Percentiles rank a stretch among this genome's conserved stretches.
Conservation (phyloP, 2,113 vertebrate genomes). For the Alces alces region DNA sequence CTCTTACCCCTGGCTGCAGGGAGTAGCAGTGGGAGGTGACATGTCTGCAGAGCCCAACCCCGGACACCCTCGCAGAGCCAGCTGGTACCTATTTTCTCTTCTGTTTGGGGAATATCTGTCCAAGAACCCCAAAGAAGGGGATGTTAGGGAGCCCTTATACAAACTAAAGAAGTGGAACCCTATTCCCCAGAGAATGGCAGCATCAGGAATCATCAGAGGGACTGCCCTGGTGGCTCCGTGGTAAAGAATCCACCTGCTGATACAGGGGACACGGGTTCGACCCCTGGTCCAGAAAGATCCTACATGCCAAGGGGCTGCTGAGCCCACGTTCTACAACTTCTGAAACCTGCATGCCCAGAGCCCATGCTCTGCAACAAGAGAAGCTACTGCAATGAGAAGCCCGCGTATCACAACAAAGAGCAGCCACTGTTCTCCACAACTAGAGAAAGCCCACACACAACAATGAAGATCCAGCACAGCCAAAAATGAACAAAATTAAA, state of each 20-base stretch:
- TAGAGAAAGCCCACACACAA: background rate
- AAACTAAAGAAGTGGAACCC: background rate
- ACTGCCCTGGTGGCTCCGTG: background rate
- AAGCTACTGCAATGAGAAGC: background rate
- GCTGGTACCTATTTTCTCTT: background rate
- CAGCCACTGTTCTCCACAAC: background rate
- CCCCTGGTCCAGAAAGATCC: background rate
- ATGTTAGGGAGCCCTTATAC: background rate
- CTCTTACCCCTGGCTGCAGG: background rate
- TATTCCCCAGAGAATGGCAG: background rate
- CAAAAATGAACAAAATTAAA: background rate
- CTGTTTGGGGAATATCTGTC: background rate
- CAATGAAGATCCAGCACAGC: accelerated
- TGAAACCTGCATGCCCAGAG: background rate
- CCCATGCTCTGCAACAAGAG: background rate
- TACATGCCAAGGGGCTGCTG: background rate
- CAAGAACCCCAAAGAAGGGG: background rate
- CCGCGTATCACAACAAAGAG: accelerated
- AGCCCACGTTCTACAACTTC: background rate
- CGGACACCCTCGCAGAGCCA: background rate
- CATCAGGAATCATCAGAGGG: background rate
- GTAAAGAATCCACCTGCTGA: background rate
- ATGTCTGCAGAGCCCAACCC: background rate
- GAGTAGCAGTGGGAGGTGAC: background rate
- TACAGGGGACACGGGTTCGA: background rate